A percentile compares a stretch with the other conserved stretches of the same genome.
These are phyloP conservation scores for Oncorhynchus kisutch DNA, from an alignment of 2,113 vertebrate genomes.

Conservation along the genomic window DNA sequence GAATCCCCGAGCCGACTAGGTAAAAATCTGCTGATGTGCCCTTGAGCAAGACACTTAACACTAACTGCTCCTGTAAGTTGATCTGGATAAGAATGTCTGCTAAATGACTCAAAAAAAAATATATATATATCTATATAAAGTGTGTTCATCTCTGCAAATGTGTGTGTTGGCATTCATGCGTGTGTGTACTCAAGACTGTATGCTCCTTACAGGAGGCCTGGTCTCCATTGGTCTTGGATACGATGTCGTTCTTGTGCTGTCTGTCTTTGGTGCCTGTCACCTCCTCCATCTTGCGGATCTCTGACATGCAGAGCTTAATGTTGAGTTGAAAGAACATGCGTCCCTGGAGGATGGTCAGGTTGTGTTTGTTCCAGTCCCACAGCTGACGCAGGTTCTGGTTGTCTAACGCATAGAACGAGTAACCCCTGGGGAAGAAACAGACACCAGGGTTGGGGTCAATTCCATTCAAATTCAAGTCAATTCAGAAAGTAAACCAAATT, in stretches of 20 bases:
- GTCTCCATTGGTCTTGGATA: conserved; percentile 90
- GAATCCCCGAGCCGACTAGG: too few species aligned
- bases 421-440: conserved; percentile 76
- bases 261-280: conserved; percentile 86
- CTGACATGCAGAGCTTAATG: conserved; percentile 90
- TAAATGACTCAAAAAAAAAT: too few species aligned
- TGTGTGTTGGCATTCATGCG: too few species aligned
- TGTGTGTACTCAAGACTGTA: not conserved
- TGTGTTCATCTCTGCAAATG: too few species aligned
- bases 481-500: too few species aligned
- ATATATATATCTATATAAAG: too few species aligned
- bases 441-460: not conserved
- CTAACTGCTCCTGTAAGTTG: too few species aligned
- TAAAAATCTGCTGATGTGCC: too few species aligned
- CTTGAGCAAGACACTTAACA: too few species aligned
- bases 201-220: conserved; percentile 90
- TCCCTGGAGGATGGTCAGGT: conserved; percentile 85
- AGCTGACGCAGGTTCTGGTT: conserved; percentile 97
- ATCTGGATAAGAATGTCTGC: too few species aligned
- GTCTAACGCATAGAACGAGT: conserved; percentile 94
- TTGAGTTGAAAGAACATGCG: conserved; percentile 96
- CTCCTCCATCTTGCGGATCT: conserved; percentile 92
- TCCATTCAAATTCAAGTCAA: not conserved
- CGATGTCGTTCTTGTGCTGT: conserved; percentile 86
- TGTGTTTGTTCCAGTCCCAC: conserved; percentile 98